Evolutionary conservation across 2,888 invertebrate genomes (phyloP), one percentile per base, ranked within the genome.

Genomic region (Epistrophe eligans): DNA sequence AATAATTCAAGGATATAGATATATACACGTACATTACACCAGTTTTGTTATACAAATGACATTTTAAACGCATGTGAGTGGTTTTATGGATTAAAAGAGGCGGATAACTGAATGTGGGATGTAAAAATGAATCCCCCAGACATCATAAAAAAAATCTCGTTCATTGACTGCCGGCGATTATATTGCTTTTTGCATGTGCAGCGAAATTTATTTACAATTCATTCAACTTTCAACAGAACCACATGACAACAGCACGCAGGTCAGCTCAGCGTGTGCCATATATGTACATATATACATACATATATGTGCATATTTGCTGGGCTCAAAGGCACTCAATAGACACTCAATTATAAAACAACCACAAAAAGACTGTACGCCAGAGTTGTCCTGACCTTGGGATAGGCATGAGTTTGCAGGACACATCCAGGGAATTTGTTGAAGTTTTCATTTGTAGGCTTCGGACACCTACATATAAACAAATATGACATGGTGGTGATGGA

Each of bases 201-300:
- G 35, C 52, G 11, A 24, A 24, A 55, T 84, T 76, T 74, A 71
- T 77, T 77, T 62, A 62, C 62, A 62, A 84, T 73, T 80, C 66
- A 84, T 80, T 80, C 76, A 72, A 19, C 24, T 60, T 62, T 62
- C 24, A 62, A 43, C 40, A 66, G 8, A 67, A 72, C 67, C 67
- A 24, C 72, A 57, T 45, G 71, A 40, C 57, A 71, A 64, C 76
- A 77, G 77, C 81, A 77, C 81, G 84, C 84, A 85, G 77, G 80
- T 81, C 81, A 62, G 9, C 24, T 24, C 15, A 24, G 62, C 15
- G 8, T 11, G 19, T 1, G 15, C 13, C n/a, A 70, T 35, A 35
- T 1, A 35, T 35, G 6, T 7, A 7, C 6, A 32, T 32, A 32
- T 2, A 5, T 32, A 32, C 32, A 32, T 35, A 35, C 71, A 72